Evolutionary conservation across 37 sponge, comb jelly and placozoan genomes (phyloP).

Genomic region (Halisarca cf. caerulea): DNA sequence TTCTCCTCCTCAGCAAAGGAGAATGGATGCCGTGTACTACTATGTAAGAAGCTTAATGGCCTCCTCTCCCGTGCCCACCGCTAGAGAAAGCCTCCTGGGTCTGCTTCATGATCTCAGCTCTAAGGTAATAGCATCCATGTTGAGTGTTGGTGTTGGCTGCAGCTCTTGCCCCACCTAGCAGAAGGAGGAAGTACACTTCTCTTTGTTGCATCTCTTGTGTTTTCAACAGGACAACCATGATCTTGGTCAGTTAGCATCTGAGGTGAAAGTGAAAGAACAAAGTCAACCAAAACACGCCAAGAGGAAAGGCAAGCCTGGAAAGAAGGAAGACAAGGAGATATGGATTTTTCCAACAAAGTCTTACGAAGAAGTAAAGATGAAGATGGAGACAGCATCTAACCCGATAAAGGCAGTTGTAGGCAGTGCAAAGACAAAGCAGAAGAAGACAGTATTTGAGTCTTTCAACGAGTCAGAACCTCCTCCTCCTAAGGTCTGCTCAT

Average conservation of each 20-base stretch:
- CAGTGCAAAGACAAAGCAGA: not conserved
- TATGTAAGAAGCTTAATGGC: conserved; percentile 78
- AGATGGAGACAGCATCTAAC: not conserved
- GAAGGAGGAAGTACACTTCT: not conserved
- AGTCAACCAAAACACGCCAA: not conserved
- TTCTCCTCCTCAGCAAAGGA: conserved; percentile 57
- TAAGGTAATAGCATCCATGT: not conserved
- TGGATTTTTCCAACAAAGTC: not conserved
- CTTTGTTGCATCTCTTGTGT: not conserved
- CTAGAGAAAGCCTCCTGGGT: conserved; percentile 77
- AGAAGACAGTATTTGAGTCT: not conserved
- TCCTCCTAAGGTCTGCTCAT: not conserved
- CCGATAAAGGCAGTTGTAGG: not conserved
- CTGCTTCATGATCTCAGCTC: conserved; percentile 70
- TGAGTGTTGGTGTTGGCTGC: not conserved
- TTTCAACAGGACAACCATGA: not conserved
- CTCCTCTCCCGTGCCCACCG: conserved; percentile 63
- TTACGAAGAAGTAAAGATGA: not conserved
- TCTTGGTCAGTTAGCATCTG: no score
- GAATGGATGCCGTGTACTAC: conserved; percentile 85
- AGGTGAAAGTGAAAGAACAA: conserved; percentile 10
- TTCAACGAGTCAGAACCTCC: not conserved
- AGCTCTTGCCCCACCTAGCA: not conserved
- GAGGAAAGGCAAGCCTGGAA: conserved; percentile 21
- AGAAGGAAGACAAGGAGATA: not conserved